phyloP scores from a whole-genome alignment of 2,797 vertebrate species.

The Xenops minutus region DNA sequence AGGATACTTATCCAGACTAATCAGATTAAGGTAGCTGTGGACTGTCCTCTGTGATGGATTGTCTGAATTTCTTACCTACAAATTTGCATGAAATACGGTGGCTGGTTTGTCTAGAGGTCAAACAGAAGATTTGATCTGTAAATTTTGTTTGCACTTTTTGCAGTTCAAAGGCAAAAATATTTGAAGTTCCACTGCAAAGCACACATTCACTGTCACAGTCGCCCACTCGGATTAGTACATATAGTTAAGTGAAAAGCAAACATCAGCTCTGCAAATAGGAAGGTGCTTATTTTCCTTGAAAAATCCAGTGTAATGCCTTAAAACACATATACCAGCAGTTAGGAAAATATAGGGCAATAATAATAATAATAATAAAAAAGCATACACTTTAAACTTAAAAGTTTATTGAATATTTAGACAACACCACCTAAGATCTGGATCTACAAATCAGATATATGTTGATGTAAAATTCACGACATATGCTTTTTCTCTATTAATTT shows the following conservation, averaged over 20 bases:
- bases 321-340: neutral
- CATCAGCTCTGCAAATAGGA: neutral
- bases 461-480: neutral
- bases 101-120: conserved; percentile 2
- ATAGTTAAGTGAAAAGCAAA: neutral
- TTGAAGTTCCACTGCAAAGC: neutral
- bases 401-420: neutral
- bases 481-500: neutral
- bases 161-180: neutral
- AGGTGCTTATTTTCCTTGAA: neutral
- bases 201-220: neutral
- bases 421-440: neutral
- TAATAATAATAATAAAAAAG: neutral
- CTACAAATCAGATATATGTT: neutral
- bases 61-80: neutral
- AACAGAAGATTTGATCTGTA: neutral
- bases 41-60: neutral
- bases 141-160: neutral
- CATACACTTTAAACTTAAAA: neutral
- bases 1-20: neutral
- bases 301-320: neutral
- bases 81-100: neutral
- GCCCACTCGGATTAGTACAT: neutral
- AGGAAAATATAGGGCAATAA: neutral
- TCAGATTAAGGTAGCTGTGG: neutral